Evolutionary conservation across 2,797 vertebrate species (phyloP), one percentile per base, ranked within the genome.

Genomic region (Tauraco hartlaubi): DNA sequence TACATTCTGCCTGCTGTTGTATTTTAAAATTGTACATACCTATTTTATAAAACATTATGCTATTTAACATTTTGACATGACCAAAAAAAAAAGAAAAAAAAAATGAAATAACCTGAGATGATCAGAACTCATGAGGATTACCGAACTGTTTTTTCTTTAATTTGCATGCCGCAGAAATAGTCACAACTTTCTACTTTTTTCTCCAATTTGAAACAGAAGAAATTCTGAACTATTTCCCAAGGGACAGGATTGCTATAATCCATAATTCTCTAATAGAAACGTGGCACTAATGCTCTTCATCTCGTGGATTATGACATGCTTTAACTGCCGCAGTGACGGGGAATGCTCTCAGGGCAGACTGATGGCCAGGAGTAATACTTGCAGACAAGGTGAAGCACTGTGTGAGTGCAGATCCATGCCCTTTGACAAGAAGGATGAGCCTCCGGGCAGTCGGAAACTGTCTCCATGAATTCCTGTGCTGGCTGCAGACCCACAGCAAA

Each of bases 401-500:
- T 20, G 35, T 17, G 33, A 55, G 18, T 1, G 0, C 21, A 39
- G 46, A 28, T 22, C 35, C 1, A 7, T 10, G 17, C 8, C 71
- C 4, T 84, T 7, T 41, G 52, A 37, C 35, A 14, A 44, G 74
- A 43, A 66, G 39, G 5, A 69, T 8, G 18, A 1, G 2, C 23
- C 62, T 69, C 29, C 0, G 1, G 19, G 37, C 5, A 1, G 12
- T 4, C 6, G 8, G 15, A 78, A 68, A 69, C 6, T 1, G 0
- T 10, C 11, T 18, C 48, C 13, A 4, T 2, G 29, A 73, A 44
- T 48, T 80, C 49, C 54, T 0, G 0, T 14, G 29, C 7, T 0
- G 1, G 33, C 59, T 72, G 31, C 51, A 16, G 15, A 9, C 23
- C 6, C 1, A 2, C 2, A 7, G 15, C 41, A 55, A 61, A 87